Percentiles rank a stretch among this genome's conserved stretches.
These are phyloP conservation scores for Cotesia typhae DNA, from an alignment of 1,140 invertebrate genomes.

Conservation along the genomic window DNA sequence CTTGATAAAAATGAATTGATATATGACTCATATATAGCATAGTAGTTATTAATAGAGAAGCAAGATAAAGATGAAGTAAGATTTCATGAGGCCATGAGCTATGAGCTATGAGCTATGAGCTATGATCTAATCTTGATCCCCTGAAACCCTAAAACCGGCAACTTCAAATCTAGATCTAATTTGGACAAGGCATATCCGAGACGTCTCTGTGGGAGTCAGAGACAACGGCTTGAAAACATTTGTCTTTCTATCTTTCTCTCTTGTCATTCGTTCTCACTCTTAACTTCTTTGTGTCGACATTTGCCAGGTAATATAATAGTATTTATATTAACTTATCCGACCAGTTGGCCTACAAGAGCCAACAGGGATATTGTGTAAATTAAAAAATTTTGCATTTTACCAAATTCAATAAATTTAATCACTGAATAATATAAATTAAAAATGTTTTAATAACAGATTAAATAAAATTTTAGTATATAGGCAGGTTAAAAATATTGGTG, in stretches of 20 bases:
- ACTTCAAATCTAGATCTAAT: constrained; percentile 60
- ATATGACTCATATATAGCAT: too few species aligned
- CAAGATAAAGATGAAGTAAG: too few species aligned
- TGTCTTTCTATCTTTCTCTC: neutral
- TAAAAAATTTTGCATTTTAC: neutral
- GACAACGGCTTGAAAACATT: constrained; percentile 40
- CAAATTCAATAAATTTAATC: neutral
- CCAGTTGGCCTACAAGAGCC: constrained; percentile 16
- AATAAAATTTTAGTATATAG: neutral
- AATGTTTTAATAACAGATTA: neutral
- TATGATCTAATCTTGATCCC: constrained; percentile 11
- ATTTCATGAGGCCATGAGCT: too few species aligned
- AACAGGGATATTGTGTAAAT: neutral
- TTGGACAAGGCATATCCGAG: constrained; percentile 51
- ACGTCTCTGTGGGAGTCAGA: constrained; percentile 56
- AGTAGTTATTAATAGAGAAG: too few species aligned
- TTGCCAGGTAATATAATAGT: constrained; percentile 46
- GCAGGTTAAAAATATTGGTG: neutral
- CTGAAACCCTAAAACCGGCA: constrained; percentile 19
- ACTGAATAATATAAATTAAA: neutral
- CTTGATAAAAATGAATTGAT: too few species aligned
- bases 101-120: neutral
- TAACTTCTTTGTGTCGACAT: constrained; percentile 43
- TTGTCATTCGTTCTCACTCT: too few species aligned
- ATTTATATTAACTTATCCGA: constrained; percentile 48